A percentile compares a stretch with the other conserved stretches of the same genome.
phyloP scores from a whole-genome alignment of 2,888 invertebrate species.

The Iselma pallidipennis region DNA sequence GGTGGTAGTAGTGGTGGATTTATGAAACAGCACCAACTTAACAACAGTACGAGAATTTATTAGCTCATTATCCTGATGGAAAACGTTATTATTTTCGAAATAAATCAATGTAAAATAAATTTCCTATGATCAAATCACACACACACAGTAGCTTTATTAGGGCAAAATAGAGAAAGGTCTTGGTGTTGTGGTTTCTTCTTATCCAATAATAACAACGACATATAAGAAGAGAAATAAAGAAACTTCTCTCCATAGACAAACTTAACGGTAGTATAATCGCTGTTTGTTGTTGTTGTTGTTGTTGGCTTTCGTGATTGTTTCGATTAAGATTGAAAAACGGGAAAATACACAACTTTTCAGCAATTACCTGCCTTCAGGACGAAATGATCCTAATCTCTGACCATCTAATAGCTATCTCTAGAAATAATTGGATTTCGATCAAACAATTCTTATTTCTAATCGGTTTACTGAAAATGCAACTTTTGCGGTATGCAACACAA shows the following conservation, averaged over 20 bases:
- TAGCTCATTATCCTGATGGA: conserved; percentile 14
- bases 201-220: background rate
- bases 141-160: background rate
- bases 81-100: conserved; percentile 4
- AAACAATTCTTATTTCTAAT: too few species aligned
- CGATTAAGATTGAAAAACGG: background rate
- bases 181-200: background rate
- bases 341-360: conserved; percentile 13
- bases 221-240: background rate
- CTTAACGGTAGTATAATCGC: background rate
- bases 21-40: background rate
- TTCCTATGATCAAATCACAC: background rate
- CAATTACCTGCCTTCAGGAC: background rate
- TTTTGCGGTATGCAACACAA: too few species aligned
- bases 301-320: background rate
- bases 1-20: background rate
- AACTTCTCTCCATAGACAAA: background rate
- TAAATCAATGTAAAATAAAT: conserved; percentile 7
- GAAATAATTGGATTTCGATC: background rate
- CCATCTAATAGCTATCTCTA: background rate
- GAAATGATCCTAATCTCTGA: background rate
- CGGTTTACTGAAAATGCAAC: too few species aligned
- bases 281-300: background rate
- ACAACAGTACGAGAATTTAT: conserved; percentile 9
- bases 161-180: background rate